A percentile compares a stretch with the other conserved stretches of the same genome.
Evolutionary conservation across 2,888 invertebrate genomes (phyloP).

Genomic region (Scaeva pyrastri): DNA sequence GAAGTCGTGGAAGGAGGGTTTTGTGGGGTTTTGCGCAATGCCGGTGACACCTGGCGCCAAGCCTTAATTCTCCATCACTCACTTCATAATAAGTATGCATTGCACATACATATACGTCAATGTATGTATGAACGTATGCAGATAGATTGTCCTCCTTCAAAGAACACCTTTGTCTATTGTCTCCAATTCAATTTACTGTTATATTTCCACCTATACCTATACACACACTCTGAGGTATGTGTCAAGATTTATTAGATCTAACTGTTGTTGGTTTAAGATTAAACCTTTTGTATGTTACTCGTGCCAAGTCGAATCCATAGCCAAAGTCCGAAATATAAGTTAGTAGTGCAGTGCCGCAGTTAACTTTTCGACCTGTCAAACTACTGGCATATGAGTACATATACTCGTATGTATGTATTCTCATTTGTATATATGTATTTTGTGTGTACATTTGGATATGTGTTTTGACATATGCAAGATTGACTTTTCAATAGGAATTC

Average conservation of each 20-base stretch:
- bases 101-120: not conserved
- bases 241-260: slow-evolving; percentile 61
- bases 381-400: slow-evolving; percentile 38
- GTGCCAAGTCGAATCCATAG: slow-evolving; percentile 5
- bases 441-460: not conserved
- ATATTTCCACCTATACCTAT: not conserved
- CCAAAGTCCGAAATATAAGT: slow-evolving; percentile 12
- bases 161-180: slow-evolving; percentile 61
- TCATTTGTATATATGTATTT: not conserved
- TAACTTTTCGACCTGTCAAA: slow-evolving; percentile 55
- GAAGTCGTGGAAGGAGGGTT: slow-evolving; percentile 1
- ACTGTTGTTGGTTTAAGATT: slow-evolving; percentile 6
- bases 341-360: slow-evolving; percentile 26
- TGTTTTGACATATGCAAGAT: not conserved
- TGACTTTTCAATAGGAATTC: slow-evolving; percentile 45
- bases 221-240: slow-evolving; percentile 18
- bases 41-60: slow-evolving; percentile 73
- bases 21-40: slow-evolving; percentile 58
- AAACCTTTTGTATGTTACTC: slow-evolving; percentile 35
- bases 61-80: slow-evolving; percentile 55
- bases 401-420: slow-evolving; percentile 10
- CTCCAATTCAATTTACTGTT: slow-evolving; percentile 55
- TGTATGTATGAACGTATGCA: not conserved
- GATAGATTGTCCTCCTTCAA: slow-evolving; percentile 34
- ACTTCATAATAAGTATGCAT: slow-evolving; percentile 4